A percentile compares a stretch with the other conserved stretches of the same genome.
These are phyloP conservation scores for Synergus gifuensis DNA, from an alignment of 2,888 invertebrate genomes.

Conservation along the genomic window DNA sequence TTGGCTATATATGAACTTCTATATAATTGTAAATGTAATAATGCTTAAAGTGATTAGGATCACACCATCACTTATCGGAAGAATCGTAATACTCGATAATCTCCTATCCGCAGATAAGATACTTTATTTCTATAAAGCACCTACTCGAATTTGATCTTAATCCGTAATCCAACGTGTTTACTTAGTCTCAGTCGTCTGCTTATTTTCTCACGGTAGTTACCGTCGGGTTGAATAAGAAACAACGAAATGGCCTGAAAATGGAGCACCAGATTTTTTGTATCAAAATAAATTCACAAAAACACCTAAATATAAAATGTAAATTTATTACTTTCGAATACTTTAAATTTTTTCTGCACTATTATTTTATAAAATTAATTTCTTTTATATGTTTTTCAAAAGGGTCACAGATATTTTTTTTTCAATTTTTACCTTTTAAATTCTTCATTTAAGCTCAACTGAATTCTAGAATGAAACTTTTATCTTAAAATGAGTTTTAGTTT, in stretches of 20 bases:
- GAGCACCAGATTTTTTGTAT: not conserved
- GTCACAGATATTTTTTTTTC: not conserved
- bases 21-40: not conserved
- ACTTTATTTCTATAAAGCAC: slow-evolving; percentile 70
- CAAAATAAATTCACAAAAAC: not conserved
- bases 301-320: not conserved
- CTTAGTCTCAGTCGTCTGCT: slow-evolving; percentile 71
- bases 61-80: not conserved
- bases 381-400: too few species aligned
- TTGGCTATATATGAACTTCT: not conserved
- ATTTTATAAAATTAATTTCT: too few species aligned
- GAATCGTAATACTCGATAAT: not conserved
- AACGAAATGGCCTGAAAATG: not conserved
- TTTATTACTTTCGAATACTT: not conserved
- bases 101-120: slow-evolving; percentile 58
- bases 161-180: slow-evolving; percentile 75
- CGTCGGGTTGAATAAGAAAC: not conserved
- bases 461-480: too few species aligned
- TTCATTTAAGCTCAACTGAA: too few species aligned
- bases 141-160: slow-evolving; percentile 76
- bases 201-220: slow-evolving; percentile 57
- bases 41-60: not conserved
- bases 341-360: too few species aligned
- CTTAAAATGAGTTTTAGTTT: too few species aligned
- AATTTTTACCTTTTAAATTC: too few species aligned